Base-by-base conservation (phyloP, 1,140 invertebrate species). In the Notospermus geniculatus region DNA sequence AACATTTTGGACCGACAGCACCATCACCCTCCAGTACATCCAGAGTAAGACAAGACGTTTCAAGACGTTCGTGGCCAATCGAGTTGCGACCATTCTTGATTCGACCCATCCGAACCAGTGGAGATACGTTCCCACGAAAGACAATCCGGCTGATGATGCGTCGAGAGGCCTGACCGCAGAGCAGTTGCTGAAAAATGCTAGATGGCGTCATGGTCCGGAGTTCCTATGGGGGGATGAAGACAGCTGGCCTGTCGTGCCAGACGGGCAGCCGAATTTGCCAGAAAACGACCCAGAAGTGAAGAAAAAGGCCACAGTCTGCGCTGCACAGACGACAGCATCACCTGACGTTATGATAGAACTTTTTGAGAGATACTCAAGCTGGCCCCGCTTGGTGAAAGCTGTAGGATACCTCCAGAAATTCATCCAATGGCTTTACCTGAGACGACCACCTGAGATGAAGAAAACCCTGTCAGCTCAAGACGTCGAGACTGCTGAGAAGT, bases 141-240 rank as follows among this genome's bases (percentile, higher is more conserved):
- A 29, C 7, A 71, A 69, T 52, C 66, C 64, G 17, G 69, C 69
- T 32, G 69, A 71, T 60, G 2, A 41, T n/a, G 64, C 69, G 4
- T 71, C 69, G 45, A 64, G 67, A 62, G 67, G 65, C 11, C 1
- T 63, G 0, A 15, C 54, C 7, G 50, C 46, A 2, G 43, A 43
- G 17, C 29, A 60, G 17, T 22, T 62, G 32, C 5, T 28, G 17
- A n/a, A 25, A 23, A 53, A 17, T 27, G 17, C 43, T 7, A n/a
- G 15, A 15, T 69, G 62, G 68, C 17, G 59, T 5, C 23, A 55
- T 7, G 65, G 62, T 1, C 67, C 67, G 27, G 54, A 63, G 1
- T 69, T 59, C 57, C 56, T 69, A n/a, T 22, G 53, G 17, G 29
- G 39, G 28, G 19, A n/a, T 19, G 57, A 63, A 43, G 11, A 2